Evolutionary conservation across 2,888 invertebrate species (phyloP), one percentile per base, ranked within the genome.

Genomic region (Gari tellinella): DNA sequence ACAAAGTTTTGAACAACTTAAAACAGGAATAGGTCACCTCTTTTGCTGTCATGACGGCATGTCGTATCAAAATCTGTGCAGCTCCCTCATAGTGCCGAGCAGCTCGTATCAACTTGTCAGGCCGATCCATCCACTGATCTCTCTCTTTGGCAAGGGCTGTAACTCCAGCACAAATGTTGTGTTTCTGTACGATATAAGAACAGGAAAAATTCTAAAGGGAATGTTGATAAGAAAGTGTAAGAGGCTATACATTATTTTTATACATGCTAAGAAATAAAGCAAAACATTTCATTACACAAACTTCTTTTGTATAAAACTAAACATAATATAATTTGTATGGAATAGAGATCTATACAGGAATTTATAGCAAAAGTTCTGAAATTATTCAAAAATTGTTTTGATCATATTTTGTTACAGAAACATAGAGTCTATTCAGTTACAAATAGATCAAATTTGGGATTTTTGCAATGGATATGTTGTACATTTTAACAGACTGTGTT

Each of bases 71-170:
- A 38, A 93, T 92, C 66, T 93, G 92, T 5, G 92, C 92, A 2
- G 93, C 93, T 2, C 93, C 92, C 81, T 94, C 93, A 74, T 93
- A 93, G 85, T 94, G 94, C 38, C 93, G 82, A 2, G 93, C 93
- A 19, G 93, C 93, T 65, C 93, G 80, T n/a, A 93, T 91, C 67
- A 93, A 75, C 26, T 88, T 84, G 63, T 91, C 90, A 5, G 93
- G 91, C 26, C 91, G 80, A 25, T 84, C 81, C 57, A 92, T 66
- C 93, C 93, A 93, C n/a, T 90, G 84, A 0, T 82, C 68, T 31
- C 91, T 72, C 64, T 88, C 89, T 41, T 81, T 80, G 4, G 89
- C 86, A 70, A 93, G 72, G 2, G 88, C 88, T 26, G 72, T 52
- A 7, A 93, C 84, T 19, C 92, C 93, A 12, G 69, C 82, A 7